Base-by-base conservation (phyloP, 2,888 invertebrate species). In the Aphodius granarius region DNA sequence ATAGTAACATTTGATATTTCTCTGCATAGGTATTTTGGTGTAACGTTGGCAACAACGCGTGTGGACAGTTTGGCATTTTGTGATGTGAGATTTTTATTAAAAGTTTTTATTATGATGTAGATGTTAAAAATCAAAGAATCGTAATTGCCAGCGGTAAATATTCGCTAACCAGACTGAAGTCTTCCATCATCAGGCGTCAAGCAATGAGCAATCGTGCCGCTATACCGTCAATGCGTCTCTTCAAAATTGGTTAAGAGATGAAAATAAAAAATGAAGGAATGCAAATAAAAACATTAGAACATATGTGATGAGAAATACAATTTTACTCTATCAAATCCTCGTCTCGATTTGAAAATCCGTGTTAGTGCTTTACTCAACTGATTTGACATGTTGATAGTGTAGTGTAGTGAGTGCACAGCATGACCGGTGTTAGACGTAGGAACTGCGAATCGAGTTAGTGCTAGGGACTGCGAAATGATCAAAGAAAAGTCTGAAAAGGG, bases 31-130 rank as follows among this genome's bases (percentile, higher is more conserved):
- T 73, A 77, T 75, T 77, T 73, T 73, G 63, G 75, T 77, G 74
- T 77, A 73, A 79, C 78, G 86, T 87, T 87, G 87, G 87, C 86
- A 87, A 83, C 85, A 86, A 84, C 86, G 87, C 86, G 85, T 86
- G 86, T 86, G 87, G 86, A 87, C 86, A 87, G 87, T 87, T 87
- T 87, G 87, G 87, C 87, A 87, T 87, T 87, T 87, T 87, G 87
- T 87, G 86, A 86, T 86, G 86, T 86, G 86, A 86, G 86, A 84
- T 86, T 86, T 86, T 86, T 84, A 84, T 84, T 84, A 85, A 85
- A 87, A 86, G 84, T 85, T 87, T 86, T 86, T 86, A 86, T 86
- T 86, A 85, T 85, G 84, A 83, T 84, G 81, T 81, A 82, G 83
- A 83, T 84, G 83, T 82, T 82, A 83, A 81, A 82, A 84, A 83